phyloP scores from a whole-genome alignment of 2,797 vertebrate genomes.

The Protosalanx chinensis region DNA sequence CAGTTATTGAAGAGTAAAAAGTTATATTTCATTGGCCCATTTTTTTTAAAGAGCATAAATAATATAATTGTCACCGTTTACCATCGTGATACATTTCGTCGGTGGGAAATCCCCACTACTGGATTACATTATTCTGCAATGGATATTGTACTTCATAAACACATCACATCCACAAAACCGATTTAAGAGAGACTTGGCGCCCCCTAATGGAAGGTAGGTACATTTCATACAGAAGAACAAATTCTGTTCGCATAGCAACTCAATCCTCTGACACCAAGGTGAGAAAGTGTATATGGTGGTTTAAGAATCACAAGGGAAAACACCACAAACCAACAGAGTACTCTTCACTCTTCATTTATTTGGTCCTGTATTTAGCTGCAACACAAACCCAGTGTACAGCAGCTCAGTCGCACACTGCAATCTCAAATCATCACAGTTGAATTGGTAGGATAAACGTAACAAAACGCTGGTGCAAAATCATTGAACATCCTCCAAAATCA shows the following conservation, averaged over 20 bases:
- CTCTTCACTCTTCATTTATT: conserved; percentile 17
- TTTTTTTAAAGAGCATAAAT: too few relatives aligned
- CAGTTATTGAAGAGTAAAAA: background rate
- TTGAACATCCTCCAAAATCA: background rate
- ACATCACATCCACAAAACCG: conserved; percentile 10
- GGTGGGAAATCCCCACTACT: too few relatives aligned
- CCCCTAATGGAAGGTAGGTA: conserved; percentile 26
- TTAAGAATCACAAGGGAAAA: conserved; percentile 18
- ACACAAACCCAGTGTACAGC: conserved; percentile 28
- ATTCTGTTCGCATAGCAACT: background rate
- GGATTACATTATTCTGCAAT: background rate
- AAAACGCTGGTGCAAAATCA: conserved; percentile 46
- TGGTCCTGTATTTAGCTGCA: conserved; percentile 58
- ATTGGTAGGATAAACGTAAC: conserved; percentile 27
- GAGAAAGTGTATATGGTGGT: background rate
- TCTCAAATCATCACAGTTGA: conserved; percentile 57
- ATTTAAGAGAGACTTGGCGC: conserved; percentile 17
- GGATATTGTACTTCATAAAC: background rate
- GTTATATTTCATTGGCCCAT: background rate
- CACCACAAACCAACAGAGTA: conserved; percentile 15
- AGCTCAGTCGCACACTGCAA: background rate
- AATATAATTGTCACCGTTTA: too few relatives aligned
- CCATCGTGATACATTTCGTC: too few relatives aligned
- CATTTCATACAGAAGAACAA: background rate
- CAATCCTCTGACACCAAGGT: too few relatives aligned